These are phyloP conservation scores for Anoplopoma fimbria DNA, from an alignment of 2,113 vertebrate species.

Conservation along the genomic window DNA sequence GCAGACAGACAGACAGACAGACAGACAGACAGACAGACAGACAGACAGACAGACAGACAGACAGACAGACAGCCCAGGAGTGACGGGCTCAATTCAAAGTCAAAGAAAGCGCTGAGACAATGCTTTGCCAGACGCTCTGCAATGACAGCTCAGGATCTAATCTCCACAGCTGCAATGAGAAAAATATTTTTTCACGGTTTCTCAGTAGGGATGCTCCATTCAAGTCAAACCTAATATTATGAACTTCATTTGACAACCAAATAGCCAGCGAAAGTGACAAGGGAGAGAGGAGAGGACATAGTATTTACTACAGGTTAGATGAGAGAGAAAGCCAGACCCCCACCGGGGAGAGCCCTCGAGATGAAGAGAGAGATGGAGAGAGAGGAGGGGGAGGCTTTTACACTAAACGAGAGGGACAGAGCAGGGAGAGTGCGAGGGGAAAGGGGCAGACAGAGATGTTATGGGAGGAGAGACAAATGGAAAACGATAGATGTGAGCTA, in stretches of 20 bases:
- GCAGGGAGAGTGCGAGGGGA: constrained; percentile 19
- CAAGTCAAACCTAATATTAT: constrained; percentile 14
- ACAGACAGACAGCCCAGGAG: constrained; percentile 47
- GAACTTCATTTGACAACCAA: constrained; percentile 33
- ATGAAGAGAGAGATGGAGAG: constrained; percentile 62
- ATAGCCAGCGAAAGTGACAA: constrained; percentile 40
- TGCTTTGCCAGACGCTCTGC: constrained; percentile 38
- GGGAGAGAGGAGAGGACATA: constrained; percentile 25
- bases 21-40: constrained; percentile 51
- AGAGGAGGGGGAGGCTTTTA: constrained; percentile 52
- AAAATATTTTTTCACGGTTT: constrained; percentile 31
- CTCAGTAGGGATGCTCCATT: constrained; percentile 32
- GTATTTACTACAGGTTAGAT: constrained; percentile 55
- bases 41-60: constrained; percentile 54
- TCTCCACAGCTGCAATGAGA: constrained; percentile 36
- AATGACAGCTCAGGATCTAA: constrained; percentile 50
- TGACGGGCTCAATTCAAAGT: constrained; percentile 63
- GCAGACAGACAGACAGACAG: constrained; percentile 52
- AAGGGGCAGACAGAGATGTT: constrained; percentile 71
- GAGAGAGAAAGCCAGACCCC: constrained; percentile 60
- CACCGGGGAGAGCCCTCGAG: constrained; percentile 61
- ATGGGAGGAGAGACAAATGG: constrained; percentile 66
- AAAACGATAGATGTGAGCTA: constrained; percentile 65
- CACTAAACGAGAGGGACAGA: constrained; percentile 70
- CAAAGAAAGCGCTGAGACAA: constrained; percentile 53